Base-by-base conservation (phyloP, 2,888 invertebrate genomes). In the Vanessa cardui region DNA sequence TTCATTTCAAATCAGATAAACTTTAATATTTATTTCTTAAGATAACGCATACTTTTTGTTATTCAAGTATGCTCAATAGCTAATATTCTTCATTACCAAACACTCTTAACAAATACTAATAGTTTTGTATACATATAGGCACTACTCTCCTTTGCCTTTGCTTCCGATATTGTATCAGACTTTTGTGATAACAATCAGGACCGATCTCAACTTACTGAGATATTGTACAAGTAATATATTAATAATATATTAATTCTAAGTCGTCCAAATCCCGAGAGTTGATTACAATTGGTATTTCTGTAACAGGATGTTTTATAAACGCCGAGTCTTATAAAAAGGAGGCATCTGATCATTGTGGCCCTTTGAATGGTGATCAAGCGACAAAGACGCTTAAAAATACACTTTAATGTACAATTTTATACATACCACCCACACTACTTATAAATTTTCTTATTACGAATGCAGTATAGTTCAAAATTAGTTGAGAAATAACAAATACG, bases 351-450 rank as follows among this genome's bases (percentile, higher is more conserved):
- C 81, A 86, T 88, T 89, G 88, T 90, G 77, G 78, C 79, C 78
- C 78, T 81, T 82, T 81, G 83, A 84, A 84, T 81, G 83, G 83
- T 83, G 85, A 89, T 89, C 89, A 86, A 86, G 79, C 83, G 79
- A 89, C 89, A 90, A 88, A 89, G 88, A 84, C 77, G 80, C 82
- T 87, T 86, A 84, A 89, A 90, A 89, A 88, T 88, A 82, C 84
- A 84, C 83, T 83, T 74, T 83, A 79, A 82, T 82, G 80, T 66
- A 80, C 83, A 75, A 83, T 73, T 3, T 66, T 76, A 67, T 50
- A 5, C 64, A 64, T 77, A 20, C 75, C 33, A 61, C 62, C 20
- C 9, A 45, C 8, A 61, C 45, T 9, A 49, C 31, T 6, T 46
- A 58, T 20, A 39, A 0, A 58, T 8, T n/a, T 47, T 70, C 73